These are phyloP conservation scores for Fringilla coelebs DNA, from an alignment of 2,797 vertebrate genomes.

Conservation along the genomic window DNA sequence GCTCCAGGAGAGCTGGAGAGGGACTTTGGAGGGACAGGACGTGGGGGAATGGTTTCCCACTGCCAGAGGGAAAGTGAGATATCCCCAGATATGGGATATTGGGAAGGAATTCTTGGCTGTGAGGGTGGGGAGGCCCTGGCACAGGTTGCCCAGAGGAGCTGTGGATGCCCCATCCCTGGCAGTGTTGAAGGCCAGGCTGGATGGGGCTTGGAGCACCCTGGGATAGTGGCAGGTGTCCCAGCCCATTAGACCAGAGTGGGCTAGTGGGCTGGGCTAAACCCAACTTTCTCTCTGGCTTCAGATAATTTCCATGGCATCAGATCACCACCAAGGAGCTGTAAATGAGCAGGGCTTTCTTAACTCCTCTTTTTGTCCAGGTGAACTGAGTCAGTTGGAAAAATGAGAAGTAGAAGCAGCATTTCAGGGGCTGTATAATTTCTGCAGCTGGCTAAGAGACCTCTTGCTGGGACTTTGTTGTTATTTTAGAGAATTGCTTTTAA, in stretches of 20 bases:
- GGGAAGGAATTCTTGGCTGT: fast-evolving
- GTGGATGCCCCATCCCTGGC: not conserved
- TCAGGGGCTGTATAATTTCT: slow-evolving; percentile 2
- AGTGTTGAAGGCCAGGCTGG: fast-evolving
- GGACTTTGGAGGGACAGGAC: fast-evolving
- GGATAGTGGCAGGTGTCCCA: fast-evolving
- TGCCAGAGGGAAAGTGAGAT: not conserved
- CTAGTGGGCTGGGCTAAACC: too few species aligned
- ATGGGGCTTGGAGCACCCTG: fast-evolving
- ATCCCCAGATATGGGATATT: not conserved
- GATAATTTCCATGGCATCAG: not conserved
- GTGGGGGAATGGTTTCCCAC: not conserved
- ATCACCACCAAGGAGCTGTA: not conserved
- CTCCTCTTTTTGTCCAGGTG: not conserved
- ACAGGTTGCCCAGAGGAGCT: fast-evolving
- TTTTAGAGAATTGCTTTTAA: not conserved
- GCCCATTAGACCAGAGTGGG: too few species aligned
- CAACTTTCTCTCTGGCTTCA: not conserved
- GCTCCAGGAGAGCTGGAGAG: not conserved
- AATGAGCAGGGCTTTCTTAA: not conserved
- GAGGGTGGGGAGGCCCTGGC: fast-evolving
- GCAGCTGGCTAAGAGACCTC: not conserved
- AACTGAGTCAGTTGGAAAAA: not conserved
- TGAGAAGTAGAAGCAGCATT: not conserved
- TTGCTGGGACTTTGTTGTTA: slow-evolving; percentile 3